phyloP scores from a whole-genome alignment of 23 tunicate species.

The Halocynthia roretzi region DNA sequence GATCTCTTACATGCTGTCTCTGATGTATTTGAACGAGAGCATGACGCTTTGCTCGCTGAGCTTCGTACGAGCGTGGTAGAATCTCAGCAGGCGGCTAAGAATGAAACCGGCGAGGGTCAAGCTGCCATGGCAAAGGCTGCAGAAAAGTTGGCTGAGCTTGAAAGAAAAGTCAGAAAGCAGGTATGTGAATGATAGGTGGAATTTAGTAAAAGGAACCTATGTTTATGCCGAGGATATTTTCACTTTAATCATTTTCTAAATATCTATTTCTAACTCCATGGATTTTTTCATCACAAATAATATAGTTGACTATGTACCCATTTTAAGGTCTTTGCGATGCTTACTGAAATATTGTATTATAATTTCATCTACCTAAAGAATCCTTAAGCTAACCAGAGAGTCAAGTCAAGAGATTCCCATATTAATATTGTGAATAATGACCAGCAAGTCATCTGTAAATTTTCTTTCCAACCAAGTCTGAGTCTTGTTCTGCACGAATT shows the following conservation, averaged over 20 bases:
- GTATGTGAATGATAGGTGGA: constrained; percentile 4
- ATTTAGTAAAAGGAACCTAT: neutral
- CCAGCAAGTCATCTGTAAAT: too few species aligned
- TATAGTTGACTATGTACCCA: neutral
- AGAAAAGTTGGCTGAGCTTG: constrained; percentile 48
- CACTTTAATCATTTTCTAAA: neutral
- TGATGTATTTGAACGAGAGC: constrained; percentile 78
- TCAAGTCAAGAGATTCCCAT: too few species aligned
- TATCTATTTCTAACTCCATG: neutral
- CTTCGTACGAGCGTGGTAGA: constrained; percentile 63
- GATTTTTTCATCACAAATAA: too few species aligned
- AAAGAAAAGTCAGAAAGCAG: constrained; percentile 61
- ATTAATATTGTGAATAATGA: too few species aligned
- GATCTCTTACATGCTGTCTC: constrained; percentile 66
- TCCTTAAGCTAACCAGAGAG: too few species aligned
- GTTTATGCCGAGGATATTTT: neutral
- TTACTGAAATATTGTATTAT: too few species aligned
- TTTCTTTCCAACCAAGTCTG: too few species aligned
- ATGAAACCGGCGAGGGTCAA: constrained; percentile 1
- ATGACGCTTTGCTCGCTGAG: constrained; percentile 63
- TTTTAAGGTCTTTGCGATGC: constrained; percentile 3
- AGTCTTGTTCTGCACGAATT: too few species aligned
- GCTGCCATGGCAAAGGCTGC: constrained; percentile 11
- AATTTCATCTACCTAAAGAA: too few species aligned
- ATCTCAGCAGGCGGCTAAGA: constrained; percentile 29